Base-by-base conservation (phyloP, 2,113 vertebrate genomes). In the Gambusia holbrooki region DNA sequence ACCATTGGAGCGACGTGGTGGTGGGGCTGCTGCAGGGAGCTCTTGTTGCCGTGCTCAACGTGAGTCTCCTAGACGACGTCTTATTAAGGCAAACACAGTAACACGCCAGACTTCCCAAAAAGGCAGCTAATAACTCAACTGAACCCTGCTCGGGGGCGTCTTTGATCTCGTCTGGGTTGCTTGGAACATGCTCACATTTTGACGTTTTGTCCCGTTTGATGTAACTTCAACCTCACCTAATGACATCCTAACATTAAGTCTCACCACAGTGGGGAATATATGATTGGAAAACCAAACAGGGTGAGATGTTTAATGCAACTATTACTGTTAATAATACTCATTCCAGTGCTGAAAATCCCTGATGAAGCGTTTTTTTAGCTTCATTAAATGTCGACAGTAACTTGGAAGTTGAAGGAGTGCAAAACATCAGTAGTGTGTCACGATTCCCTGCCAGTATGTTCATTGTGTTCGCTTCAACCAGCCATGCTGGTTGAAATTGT, bases 1-100 rank as follows among this genome's bases (percentile, higher is more conserved):
- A 99, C 93, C 97, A 98, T 93, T 98, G 97, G 97, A 99, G 97
- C 0, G 97, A 99, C 0, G 97, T 99, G 54, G 92, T 99, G 74
- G 92, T 91, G 3, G 98, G 98, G 74, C 94, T 99, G 84, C 93
- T 99, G 80, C 98, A 98, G 87, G 97, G 97, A 27, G 97, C 96
- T 0, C 93, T 98, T 15, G 92, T 99, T 2, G 98, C 98, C 3
- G 19, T 94, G 33, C 94, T 99, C 73, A 95, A 94, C 0, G 97
- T 99, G 91, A 97, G 95, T 94, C 61, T 58, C 68, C 33, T 28
- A 30, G 58, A 51, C 78, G 66, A 78, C 76, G 0, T 65, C 45
- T 37, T 33, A 61, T 25, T 71, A 78, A 78, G 66, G 73, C 13
- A 60, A 84, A 79, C 62, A 61, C 32, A 40, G 42, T 35, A 2